phyloP scores from a whole-genome alignment of 2,113 vertebrate genomes.

The Sturnus vulgaris region DNA sequence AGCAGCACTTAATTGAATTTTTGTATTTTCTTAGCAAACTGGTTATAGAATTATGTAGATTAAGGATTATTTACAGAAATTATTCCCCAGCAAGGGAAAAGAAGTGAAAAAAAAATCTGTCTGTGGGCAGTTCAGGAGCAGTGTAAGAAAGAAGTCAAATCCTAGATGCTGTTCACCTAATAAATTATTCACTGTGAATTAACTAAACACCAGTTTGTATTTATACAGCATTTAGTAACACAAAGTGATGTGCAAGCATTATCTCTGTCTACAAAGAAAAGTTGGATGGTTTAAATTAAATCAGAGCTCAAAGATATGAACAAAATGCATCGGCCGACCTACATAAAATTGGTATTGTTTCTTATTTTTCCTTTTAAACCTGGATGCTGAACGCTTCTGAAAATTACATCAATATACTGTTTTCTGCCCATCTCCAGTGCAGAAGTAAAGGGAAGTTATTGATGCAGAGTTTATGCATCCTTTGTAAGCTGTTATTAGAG shows the following conservation, averaged over 20 bases:
- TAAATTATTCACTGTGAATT: constrained; percentile 17
- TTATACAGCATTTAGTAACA: constrained; percentile 7
- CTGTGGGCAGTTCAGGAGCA: background rate
- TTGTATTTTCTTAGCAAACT: background rate
- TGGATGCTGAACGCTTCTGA: background rate
- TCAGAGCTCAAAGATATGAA: background rate
- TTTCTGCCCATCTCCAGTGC: background rate
- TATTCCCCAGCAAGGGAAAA: background rate
- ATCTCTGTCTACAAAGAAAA: background rate
- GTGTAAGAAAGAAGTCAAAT: background rate
- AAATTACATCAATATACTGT: background rate
- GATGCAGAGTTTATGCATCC: background rate
- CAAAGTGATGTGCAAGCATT: background rate
- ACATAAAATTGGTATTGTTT: background rate
- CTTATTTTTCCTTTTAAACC: background rate
- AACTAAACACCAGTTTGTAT: background rate
- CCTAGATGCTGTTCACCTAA: background rate
- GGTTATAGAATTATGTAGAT: background rate
- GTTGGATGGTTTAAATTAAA: background rate
- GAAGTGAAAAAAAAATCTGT: background rate
- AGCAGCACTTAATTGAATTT: background rate
- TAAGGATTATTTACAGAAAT: constrained; percentile 1
- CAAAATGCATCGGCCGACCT: background rate
- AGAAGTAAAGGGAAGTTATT: background rate
- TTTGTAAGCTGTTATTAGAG: constrained; percentile 25